Conservation (phyloP, 2,888 invertebrate genomes). For the Eledona agricola region DNA sequence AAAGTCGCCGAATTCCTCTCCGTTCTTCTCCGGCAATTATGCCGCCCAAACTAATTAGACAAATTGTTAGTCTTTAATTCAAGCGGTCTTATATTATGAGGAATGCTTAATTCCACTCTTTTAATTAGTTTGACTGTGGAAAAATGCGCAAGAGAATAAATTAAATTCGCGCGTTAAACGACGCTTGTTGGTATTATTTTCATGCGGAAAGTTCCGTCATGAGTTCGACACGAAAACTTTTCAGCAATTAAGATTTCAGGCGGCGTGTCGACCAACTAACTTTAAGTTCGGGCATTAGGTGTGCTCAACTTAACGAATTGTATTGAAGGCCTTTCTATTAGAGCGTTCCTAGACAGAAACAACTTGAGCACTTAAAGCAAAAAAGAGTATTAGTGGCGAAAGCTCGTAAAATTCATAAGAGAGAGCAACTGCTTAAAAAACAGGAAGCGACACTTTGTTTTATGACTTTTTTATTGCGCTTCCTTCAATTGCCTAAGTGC, state of each 20-base stretch:
- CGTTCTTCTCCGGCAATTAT: conserved; percentile 39
- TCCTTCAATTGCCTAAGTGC: neutral
- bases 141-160: conserved; percentile 4
- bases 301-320: conserved; percentile 44
- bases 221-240: conserved; percentile 37
- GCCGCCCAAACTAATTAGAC: conserved; percentile 40
- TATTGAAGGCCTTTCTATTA: conserved; percentile 34
- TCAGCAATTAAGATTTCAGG: conserved; percentile 45
- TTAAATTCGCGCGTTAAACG: conserved; percentile 2
- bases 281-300: conserved; percentile 44
- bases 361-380: conserved; percentile 7
- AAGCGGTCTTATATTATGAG: conserved; percentile 33
- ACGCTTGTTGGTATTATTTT: conserved; percentile 3
- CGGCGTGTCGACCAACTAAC: conserved; percentile 38
- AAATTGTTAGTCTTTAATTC: conserved; percentile 43
- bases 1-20: conserved; percentile 41
- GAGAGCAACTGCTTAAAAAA: conserved; percentile 5
- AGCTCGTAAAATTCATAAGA: neutral
- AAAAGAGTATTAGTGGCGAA: neutral
- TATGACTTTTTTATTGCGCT: too few relatives aligned
- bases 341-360: conserved; percentile 17
- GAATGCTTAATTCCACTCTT: conserved; percentile 36
- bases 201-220: conserved; percentile 8
- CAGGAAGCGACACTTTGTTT: too few relatives aligned
- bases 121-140: conserved; percentile 36